These are phyloP conservation scores for Varanus salvator DNA, from an alignment of 2,113 vertebrate species.

Conservation along the genomic window DNA sequence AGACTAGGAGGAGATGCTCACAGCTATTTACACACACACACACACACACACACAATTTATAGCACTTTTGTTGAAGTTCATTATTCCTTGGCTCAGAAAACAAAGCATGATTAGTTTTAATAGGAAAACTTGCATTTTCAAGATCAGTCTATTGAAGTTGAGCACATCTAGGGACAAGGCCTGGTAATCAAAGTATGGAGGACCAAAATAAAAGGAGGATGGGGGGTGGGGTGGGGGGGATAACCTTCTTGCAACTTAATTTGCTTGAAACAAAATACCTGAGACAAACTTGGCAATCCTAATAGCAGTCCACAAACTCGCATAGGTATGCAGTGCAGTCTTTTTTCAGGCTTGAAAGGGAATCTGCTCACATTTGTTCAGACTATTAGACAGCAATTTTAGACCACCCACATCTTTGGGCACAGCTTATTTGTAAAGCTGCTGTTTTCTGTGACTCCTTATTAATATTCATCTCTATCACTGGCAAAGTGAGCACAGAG, in stretches of 20 bases:
- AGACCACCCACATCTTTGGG: constrained; percentile 24
- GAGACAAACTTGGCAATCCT: not conserved
- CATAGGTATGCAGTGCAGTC: not conserved
- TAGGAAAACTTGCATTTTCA: not conserved
- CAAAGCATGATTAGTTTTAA: too few species aligned
- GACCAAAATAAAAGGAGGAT: not conserved
- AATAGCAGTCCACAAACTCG: not conserved
- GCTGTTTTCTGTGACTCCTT: constrained; percentile 33
- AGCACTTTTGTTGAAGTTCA: too few species aligned
- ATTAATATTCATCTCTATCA: constrained; percentile 39
- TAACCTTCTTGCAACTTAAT: not conserved
- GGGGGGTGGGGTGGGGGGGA: not conserved
- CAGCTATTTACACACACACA: not conserved
- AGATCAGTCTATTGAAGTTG: not conserved
- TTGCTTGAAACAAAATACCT: not conserved
- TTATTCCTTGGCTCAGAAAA: too few species aligned
- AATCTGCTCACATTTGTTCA: constrained; percentile 47
- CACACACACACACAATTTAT: too few species aligned
- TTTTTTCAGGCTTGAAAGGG: constrained; percentile 34
- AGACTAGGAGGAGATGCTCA: not conserved
- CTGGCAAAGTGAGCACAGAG: not conserved
- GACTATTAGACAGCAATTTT: constrained; percentile 23
- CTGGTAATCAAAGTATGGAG: not conserved
- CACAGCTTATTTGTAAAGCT: constrained; percentile 27
- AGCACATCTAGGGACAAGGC: not conserved